Evolutionary conservation across 2,888 invertebrate species (phyloP), one percentile per base, ranked within the genome.

Genomic region (Chromoteleia sp.): DNA sequence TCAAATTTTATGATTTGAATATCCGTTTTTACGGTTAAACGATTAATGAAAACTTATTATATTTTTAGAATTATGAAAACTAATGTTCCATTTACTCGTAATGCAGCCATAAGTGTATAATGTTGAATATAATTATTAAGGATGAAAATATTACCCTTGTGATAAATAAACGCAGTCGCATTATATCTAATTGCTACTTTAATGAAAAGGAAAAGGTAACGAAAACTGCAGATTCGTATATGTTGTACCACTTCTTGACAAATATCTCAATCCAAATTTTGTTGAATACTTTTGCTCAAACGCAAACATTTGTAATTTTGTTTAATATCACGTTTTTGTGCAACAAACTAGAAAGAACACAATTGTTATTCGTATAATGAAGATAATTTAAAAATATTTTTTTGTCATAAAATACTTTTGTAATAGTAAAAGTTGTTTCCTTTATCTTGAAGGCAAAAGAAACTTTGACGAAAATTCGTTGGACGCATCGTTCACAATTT

Each of bases 191-290:
- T 84, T 82, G 84, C 83, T 78, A 82, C 82, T 81, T 67, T 67
- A 84, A 63, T 81, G 83, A 83, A 83, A 84, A 85, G 81, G 74
- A 83, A 83, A 83, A 67, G 15, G 74, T 52, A 70, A 17, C 48
- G 30, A 36, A 6, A 12, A 39, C 12, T 39, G 39, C 39, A 39
- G 12, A 39, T 12, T 39, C 39, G n/a, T 39, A 2, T 39, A 39
- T 1, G 10, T 1, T 10, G 8, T 33, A 8, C 8, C 33, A 10
- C 8, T 8, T 33, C 10, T 6, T 2, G 33, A 8, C 33, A 33
- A 10, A 33, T 33, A 33, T 10, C 6, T 33, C 8, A 33, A 8
- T 33, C 1, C 8, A 33, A 8, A 33, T 8, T 33, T 39, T 39
- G 1, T 12, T 39, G 39, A 39, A 39, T 39, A 39, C 12, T 39